phyloP scores from a whole-genome alignment of 2,113 vertebrate species.

The Leuciscus idus region DNA sequence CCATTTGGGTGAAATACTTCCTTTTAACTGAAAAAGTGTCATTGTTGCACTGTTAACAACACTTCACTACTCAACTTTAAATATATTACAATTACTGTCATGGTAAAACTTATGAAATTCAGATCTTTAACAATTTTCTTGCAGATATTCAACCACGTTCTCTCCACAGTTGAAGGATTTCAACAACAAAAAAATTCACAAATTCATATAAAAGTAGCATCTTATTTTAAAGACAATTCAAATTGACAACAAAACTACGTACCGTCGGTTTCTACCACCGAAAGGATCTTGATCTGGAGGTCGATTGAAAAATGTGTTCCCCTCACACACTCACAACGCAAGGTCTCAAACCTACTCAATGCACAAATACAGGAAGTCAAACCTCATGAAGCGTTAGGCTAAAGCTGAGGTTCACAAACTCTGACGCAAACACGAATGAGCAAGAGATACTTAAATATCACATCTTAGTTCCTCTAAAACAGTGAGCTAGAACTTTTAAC shows the following conservation, averaged over 20 bases:
- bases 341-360: neutral
- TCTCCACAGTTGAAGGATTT: neutral
- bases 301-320: neutral
- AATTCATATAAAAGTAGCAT: neutral
- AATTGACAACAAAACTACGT: neutral
- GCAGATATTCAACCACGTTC: neutral
- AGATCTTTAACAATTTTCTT: neutral
- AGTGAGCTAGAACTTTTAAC: neutral
- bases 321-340: neutral
- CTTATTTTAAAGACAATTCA: neutral
- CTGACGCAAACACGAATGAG: constrained; percentile 42
- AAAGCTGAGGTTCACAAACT: constrained; percentile 29
- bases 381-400: constrained; percentile 32
- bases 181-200: neutral
- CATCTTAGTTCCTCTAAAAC: constrained; percentile 36
- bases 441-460: neutral
- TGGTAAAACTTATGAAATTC: neutral
- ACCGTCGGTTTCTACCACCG: neutral
- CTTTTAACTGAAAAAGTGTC: neutral
- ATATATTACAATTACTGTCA: neutral
- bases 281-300: neutral
- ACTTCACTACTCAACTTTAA: neutral
- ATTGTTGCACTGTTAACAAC: neutral
- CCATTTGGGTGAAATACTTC: neutral
- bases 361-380: constrained; percentile 54